Evolutionary conservation across 2,888 invertebrate genomes (phyloP).

Genomic region (Rhingia rostrata): DNA sequence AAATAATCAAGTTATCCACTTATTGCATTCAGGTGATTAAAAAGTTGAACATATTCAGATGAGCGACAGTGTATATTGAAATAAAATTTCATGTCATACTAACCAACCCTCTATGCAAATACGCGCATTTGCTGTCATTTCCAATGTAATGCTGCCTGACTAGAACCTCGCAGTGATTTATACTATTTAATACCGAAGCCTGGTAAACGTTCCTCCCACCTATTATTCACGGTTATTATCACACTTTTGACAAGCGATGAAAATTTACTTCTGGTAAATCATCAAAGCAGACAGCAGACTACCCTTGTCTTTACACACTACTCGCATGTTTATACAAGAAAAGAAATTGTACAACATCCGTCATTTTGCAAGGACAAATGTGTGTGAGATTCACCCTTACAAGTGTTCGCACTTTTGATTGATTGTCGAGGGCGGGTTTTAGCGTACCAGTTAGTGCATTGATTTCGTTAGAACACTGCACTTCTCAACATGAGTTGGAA

Average conservation of each 20-base stretch:
- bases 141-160: not conserved
- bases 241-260: slow-evolving; percentile 4
- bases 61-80: too few relatives aligned
- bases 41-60: too few relatives aligned
- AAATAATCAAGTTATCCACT: too few relatives aligned
- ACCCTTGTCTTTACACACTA: not conserved
- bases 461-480: slow-evolving; percentile 18
- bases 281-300: not conserved
- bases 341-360: slow-evolving; percentile 4
- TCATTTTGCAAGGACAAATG: slow-evolving; percentile 18
- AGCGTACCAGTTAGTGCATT: not conserved
- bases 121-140: not conserved
- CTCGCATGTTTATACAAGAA: not conserved
- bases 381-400: not conserved
- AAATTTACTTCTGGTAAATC: not conserved
- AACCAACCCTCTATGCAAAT: not conserved
- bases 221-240: slow-evolving; percentile 36
- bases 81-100: not conserved
- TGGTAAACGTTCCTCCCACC: not conserved
- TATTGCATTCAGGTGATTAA: too few relatives aligned
- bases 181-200: slow-evolving; percentile 17
- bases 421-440: not conserved
- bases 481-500: not conserved
- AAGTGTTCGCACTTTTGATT: not conserved
- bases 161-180: not conserved